Evolutionary conservation across 53 echinoderm and acorn worm genomes (phyloP).

Genomic region (Stichopus horrens): DNA sequence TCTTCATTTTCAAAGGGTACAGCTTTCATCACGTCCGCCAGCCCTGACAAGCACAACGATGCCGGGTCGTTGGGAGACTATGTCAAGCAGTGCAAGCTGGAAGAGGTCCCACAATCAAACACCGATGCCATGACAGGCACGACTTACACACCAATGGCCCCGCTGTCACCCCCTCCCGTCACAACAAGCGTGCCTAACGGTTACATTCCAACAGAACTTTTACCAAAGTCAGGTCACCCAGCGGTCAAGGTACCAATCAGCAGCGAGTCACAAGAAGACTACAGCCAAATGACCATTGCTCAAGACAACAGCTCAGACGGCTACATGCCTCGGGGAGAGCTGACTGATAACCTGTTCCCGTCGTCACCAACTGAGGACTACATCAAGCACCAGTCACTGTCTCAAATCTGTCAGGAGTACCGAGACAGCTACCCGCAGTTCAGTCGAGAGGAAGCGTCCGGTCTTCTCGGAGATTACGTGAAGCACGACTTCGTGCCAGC

Average conservation of each 20-base stretch:
- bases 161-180: not conserved
- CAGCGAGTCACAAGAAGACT: not conserved
- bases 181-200: conserved; percentile 4
- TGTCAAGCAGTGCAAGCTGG: not conserved
- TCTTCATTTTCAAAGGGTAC: not conserved
- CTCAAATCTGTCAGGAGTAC: not conserved
- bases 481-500: not conserved
- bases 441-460: not conserved
- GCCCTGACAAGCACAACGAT: not conserved
- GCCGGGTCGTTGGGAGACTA: not conserved
- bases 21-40: not conserved
- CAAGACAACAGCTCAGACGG: not conserved
- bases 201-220: not conserved
- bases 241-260: not conserved
- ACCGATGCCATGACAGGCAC: not conserved
- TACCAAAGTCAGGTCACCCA: not conserved
- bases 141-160: conserved; percentile 11
- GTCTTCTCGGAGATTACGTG: not conserved
- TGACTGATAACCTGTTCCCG: not conserved
- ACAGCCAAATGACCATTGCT: not conserved
- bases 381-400: not conserved
- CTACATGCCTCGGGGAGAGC: not conserved
- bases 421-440: conserved; percentile 13
- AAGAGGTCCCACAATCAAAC: not conserved
- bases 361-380: not conserved